A percentile compares a stretch with the other conserved stretches of the same genome.
Evolutionary conservation across 2,797 vertebrate genomes (phyloP).

Genomic region (Oreochromis mossambicus): DNA sequence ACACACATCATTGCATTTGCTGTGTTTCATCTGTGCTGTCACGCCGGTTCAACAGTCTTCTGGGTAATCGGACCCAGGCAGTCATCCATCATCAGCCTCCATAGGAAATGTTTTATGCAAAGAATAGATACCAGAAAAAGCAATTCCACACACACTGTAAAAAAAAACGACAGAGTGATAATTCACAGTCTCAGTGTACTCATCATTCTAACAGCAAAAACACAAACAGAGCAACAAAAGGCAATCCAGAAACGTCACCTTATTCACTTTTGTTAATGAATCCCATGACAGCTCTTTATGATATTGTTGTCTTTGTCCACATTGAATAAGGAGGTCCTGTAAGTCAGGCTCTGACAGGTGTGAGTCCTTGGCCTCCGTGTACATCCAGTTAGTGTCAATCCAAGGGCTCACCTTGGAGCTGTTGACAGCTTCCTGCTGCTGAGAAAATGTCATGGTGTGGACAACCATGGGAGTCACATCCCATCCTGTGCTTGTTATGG

Average conservation of each 20-base stretch:
- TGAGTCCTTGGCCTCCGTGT: slow-evolving; percentile 10
- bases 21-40: slow-evolving; percentile 30
- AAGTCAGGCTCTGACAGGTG: background rate
- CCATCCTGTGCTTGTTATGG: slow-evolving; percentile 10
- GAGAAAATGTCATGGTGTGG: slow-evolving; percentile 6
- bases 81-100: slow-evolving; percentile 25
- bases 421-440: slow-evolving; percentile 22
- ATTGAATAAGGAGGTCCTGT: background rate
- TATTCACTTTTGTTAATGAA: background rate
- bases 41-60: background rate
- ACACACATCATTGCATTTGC: slow-evolving; percentile 23
- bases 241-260: background rate
- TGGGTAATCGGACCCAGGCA: background rate
- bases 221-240: background rate
- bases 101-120: slow-evolving; percentile 22
- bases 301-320: background rate
- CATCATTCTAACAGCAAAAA: background rate
- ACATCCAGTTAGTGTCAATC: slow-evolving; percentile 24
- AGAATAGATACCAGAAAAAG: slow-evolving; percentile 5
- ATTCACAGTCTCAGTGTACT: background rate
- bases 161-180: background rate
- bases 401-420: slow-evolving; percentile 20
- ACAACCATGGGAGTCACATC: background rate
- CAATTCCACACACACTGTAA: background rate
- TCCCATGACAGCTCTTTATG: background rate